Percentiles rank a stretch among this genome's conserved stretches.
Evolutionary conservation across 2,888 invertebrate species (phyloP).

Genomic region (Melitaea athalia): DNA sequence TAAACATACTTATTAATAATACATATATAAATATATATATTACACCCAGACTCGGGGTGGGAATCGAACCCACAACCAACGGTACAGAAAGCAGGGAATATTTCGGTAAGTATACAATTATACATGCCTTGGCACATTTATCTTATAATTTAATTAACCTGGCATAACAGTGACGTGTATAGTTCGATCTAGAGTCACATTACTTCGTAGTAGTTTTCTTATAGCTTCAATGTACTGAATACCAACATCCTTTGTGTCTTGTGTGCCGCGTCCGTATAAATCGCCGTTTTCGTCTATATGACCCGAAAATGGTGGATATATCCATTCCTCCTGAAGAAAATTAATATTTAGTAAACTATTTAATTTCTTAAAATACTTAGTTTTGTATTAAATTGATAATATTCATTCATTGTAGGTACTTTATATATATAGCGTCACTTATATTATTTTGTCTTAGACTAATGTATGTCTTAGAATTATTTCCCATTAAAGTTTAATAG

Average conservation of each 20-base stretch:
- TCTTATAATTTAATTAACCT: constrained; percentile 44
- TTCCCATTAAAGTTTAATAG: no score
- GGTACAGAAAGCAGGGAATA: no score
- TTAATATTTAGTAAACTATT: neutral
- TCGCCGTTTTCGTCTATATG: constrained; percentile 91
- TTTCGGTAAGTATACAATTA: no score
- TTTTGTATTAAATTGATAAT: neutral
- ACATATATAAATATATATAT: no score
- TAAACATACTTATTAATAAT: no score
- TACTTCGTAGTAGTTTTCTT: constrained; percentile 51
- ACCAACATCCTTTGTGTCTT: constrained; percentile 88
- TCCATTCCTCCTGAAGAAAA: constrained; percentile 89
- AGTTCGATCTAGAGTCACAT: constrained; percentile 57
- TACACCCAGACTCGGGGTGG: no score
- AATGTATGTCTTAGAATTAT: no score
- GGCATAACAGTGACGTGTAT: constrained; percentile 65
- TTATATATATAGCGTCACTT: no score
- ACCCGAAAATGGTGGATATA: constrained; percentile 91
- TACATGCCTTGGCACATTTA: neutral
- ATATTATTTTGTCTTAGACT: no score
- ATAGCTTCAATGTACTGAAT: constrained; percentile 68
- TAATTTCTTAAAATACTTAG: neutral
- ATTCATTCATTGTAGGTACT: neutral
- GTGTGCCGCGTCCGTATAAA: constrained; percentile 91
- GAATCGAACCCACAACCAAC: no score